Percentiles rank a stretch among this genome's conserved stretches.
These are phyloP conservation scores for Myiotriccus ornatus DNA, from an alignment of 2,797 vertebrate species.

Conservation along the genomic window DNA sequence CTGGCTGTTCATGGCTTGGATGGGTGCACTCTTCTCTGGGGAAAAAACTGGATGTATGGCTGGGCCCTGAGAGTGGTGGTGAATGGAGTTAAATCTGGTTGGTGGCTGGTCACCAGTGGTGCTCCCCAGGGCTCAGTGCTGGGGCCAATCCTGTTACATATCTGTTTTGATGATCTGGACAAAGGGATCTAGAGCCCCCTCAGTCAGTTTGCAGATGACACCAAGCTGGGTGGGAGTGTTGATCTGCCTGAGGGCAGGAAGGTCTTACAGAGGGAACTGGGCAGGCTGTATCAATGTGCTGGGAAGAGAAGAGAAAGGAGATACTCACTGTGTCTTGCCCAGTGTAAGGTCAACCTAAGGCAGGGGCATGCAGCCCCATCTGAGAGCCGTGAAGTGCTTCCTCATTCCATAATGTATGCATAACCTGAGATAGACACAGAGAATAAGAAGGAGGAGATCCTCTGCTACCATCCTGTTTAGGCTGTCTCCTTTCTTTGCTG, in stretches of 20 bases:
- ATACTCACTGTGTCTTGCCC: neutral
- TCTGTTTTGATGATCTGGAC: neutral
- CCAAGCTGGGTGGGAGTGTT: neutral
- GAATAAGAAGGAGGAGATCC: neutral
- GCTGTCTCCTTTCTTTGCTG: neutral
- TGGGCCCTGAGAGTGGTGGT: neutral
- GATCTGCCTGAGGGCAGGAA: neutral
- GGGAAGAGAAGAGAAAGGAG: neutral
- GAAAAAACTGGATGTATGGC: neutral
- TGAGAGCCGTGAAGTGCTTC: neutral
- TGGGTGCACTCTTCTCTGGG: fast-evolving
- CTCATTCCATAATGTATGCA: neutral
- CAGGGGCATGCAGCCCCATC: neutral
- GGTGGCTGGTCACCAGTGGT: neutral
- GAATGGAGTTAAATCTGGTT: neutral
- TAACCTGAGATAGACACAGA: neutral
- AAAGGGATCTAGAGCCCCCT: neutral
- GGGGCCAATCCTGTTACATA: neutral
- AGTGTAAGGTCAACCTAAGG: neutral
- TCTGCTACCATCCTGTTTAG: neutral
- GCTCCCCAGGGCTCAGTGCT: neutral
- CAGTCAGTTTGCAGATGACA: neutral
- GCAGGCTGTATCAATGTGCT: neutral
- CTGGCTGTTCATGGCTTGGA: neutral
- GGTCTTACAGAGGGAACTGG: neutral